A percentile compares a stretch with the other conserved stretches of the same genome.
phyloP scores from a whole-genome alignment of 2,113 vertebrate species.

The Centropus bengalensis region DNA sequence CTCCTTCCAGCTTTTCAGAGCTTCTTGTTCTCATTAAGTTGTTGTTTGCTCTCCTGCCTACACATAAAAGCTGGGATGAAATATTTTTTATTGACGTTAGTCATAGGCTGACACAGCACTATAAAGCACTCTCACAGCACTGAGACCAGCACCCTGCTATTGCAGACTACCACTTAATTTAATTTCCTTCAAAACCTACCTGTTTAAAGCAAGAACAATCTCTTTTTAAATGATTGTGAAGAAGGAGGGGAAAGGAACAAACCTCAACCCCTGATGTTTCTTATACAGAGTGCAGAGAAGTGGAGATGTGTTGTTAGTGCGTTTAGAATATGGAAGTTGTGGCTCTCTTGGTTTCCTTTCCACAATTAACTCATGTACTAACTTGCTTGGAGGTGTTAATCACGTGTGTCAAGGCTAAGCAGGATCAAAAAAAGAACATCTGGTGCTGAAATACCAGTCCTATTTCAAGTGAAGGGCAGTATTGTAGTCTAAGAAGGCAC shows the following conservation, averaged over 20 bases:
- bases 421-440: background rate
- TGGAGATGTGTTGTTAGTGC: background rate
- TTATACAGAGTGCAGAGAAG: background rate
- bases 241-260: background rate
- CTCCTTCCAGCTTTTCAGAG: background rate
- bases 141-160: background rate
- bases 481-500: background rate
- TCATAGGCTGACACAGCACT: constrained; percentile 22
- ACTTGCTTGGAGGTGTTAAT: background rate
- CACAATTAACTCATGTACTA: background rate
- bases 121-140: constrained; percentile 4
- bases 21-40: constrained; percentile 44
- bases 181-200: constrained; percentile 41
- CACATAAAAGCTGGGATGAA: background rate
- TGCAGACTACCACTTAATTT: background rate
- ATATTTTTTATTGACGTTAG: constrained; percentile 23
- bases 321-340: background rate
- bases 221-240: background rate
- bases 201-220: constrained; percentile 15
- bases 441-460: background rate
- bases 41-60: constrained; percentile 34
- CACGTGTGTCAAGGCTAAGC: background rate
- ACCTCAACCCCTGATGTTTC: background rate
- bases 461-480: background rate
- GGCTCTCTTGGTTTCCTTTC: background rate